These are phyloP conservation scores for Danio aesculapii DNA, from an alignment of 2,797 vertebrate genomes.

Conservation along the genomic window DNA sequence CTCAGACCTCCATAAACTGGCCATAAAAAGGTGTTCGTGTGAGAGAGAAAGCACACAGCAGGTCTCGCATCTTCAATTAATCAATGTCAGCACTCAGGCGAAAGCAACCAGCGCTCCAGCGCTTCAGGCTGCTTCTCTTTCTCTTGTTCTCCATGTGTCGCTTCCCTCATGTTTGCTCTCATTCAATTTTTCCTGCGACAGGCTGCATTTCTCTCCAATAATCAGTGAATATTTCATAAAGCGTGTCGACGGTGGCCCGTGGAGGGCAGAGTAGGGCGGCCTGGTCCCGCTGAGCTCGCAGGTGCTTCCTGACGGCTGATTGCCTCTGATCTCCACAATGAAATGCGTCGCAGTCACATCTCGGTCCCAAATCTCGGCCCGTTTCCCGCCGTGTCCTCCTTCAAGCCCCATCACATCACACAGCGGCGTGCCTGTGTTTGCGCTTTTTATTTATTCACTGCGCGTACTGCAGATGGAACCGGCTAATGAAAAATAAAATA, in stretches of 20 bases:
- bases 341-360: not conserved
- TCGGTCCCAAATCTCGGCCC: constrained; percentile 1
- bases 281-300: constrained; percentile 25
- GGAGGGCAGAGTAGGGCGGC: not conserved
- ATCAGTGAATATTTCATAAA: constrained; percentile 38
- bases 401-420: constrained; percentile 19
- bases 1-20: constrained; percentile 7
- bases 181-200: not conserved
- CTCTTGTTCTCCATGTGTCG: not conserved
- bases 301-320: constrained; percentile 16
- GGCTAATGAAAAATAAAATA: constrained; percentile 44
- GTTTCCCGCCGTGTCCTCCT: not conserved
- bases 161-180: constrained; percentile 26
- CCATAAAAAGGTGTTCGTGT: constrained; percentile 3
- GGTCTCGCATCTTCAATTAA: constrained; percentile 46
- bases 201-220: constrained; percentile 29
- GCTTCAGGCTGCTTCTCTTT: constrained; percentile 3
- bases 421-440: constrained; percentile 16
- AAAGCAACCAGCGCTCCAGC: constrained; percentile 14
- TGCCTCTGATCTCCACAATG: constrained; percentile 36
- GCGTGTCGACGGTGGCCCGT: not conserved
- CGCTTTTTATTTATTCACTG: constrained; percentile 32
- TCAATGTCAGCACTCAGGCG: constrained; percentile 33
- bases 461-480: constrained; percentile 5
- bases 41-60: constrained; percentile 15